Percentiles rank a stretch among this genome's conserved stretches.
Conservation (phyloP, 2,888 invertebrate genomes). For the Cosmorhoe ocellata region DNA sequence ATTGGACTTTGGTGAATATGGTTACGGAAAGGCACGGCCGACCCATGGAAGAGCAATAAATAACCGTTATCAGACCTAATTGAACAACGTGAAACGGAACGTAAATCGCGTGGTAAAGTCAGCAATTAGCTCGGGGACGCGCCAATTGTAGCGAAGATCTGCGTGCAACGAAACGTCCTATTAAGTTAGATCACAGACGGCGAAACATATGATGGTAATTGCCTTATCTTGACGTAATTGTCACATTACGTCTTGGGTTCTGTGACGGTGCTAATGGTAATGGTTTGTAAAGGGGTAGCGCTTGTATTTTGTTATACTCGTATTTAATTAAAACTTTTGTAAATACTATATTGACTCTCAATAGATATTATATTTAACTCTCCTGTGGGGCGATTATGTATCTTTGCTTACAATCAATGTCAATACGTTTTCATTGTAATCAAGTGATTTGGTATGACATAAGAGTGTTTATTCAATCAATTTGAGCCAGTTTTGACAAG, state of each 20-base stretch:
- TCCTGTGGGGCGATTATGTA: too few relatives aligned
- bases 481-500: too few relatives aligned
- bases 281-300: too few relatives aligned
- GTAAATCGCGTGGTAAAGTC: slow-evolving; percentile 50
- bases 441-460: too few relatives aligned
- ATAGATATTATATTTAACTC: too few relatives aligned
- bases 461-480: too few relatives aligned
- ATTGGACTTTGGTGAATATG: slow-evolving; percentile 2
- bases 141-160: slow-evolving; percentile 52
- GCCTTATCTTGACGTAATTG: slow-evolving; percentile 1
- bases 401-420: too few relatives aligned
- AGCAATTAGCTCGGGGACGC: slow-evolving; percentile 59
- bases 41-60: slow-evolving; percentile 53
- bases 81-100: slow-evolving; percentile 56
- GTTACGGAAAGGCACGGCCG: neutral
- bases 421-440: too few relatives aligned
- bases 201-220: slow-evolving; percentile 9
- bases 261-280: neutral
- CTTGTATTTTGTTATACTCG: too few relatives aligned
- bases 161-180: slow-evolving; percentile 44
- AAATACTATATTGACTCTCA: too few relatives aligned
- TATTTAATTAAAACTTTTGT: too few relatives aligned
- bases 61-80: slow-evolving; percentile 69
- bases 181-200: slow-evolving; percentile 31
- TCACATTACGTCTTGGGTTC: neutral